phyloP scores from a whole-genome alignment of 2,888 invertebrate species.

The Plebejus melissa region DNA sequence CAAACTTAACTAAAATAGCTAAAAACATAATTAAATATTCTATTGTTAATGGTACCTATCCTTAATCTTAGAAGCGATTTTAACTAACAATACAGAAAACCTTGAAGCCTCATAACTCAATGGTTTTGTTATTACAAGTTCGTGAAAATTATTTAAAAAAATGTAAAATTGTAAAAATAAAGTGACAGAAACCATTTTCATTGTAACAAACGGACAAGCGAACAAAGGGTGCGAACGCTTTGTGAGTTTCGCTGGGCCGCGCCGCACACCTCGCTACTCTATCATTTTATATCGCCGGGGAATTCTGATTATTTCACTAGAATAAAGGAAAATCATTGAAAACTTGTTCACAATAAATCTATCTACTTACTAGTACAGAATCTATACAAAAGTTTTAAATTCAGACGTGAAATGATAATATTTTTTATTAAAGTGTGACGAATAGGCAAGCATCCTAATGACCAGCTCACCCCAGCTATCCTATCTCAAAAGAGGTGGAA shows the following conservation, averaged over 20 bases:
- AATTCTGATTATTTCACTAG: not conserved
- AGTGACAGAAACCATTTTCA: slow-evolving; percentile 1
- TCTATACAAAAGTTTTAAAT: not conserved
- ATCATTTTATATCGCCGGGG: slow-evolving; percentile 3
- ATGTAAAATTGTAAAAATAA: slow-evolving; percentile 3
- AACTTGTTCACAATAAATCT: not conserved
- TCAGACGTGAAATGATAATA: no score
- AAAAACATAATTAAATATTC: not conserved
- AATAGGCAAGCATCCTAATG: no score
- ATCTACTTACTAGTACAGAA: not conserved
- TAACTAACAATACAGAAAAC: not conserved
- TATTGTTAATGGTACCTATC: not conserved
- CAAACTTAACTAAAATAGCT: no score
- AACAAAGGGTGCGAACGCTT: slow-evolving; percentile 19
- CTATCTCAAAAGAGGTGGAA: no score
- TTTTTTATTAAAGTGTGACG: no score
- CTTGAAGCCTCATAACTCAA: not conserved
- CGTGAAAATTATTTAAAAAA: not conserved
- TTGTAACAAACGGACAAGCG: slow-evolving; percentile 14
- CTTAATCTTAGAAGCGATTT: no score
- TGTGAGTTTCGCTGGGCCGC: not conserved
- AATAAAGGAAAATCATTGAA: not conserved
- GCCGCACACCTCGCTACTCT: not conserved
- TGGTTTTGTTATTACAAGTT: not conserved
- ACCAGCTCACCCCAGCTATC: no score